Percentiles rank a stretch among this genome's conserved stretches.
Evolutionary conservation across 2,888 invertebrate genomes (phyloP).

Genomic region (Cephalotes varians): DNA sequence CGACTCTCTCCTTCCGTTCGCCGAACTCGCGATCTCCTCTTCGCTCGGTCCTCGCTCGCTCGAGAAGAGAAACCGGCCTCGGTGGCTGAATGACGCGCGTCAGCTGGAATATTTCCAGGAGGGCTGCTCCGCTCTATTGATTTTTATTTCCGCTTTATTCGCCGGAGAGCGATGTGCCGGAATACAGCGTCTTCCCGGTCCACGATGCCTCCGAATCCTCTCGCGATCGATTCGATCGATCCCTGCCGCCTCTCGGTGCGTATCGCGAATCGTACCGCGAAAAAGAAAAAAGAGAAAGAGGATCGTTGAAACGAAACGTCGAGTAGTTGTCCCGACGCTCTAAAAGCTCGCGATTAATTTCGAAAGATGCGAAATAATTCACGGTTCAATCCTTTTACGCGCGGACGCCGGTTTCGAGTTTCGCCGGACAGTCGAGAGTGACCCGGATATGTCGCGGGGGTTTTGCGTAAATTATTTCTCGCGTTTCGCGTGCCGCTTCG

Average conservation of each 20-base stretch:
- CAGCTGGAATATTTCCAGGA: constrained; percentile 79
- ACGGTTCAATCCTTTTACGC: constrained; percentile 2
- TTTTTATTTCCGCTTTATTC: constrained; percentile 78
- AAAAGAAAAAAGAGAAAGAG: not conserved
- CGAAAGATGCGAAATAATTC: not conserved
- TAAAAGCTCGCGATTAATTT: not conserved
- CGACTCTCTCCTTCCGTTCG: not conserved
- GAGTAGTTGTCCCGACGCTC: not conserved
- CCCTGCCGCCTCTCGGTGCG: not conserved
- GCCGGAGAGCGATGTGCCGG: constrained; percentile 51
- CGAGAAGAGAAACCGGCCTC: not conserved
- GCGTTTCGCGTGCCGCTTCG: not conserved
- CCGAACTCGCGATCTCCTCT: not conserved
- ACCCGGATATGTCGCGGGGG: not conserved
- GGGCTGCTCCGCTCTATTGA: constrained; percentile 77
- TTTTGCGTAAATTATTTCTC: constrained; percentile 22
- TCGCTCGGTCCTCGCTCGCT: not conserved
- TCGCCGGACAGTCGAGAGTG: not conserved
- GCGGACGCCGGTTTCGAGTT: not conserved
- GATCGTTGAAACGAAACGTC: not conserved
- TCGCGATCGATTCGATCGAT: constrained; percentile 39
- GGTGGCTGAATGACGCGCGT: constrained; percentile 60
- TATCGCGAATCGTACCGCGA: not conserved
- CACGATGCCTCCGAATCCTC: not conserved
- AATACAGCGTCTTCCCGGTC: constrained; percentile 63